Percentiles rank a stretch among this genome's conserved stretches.
These are phyloP conservation scores for Eretmocerus hayati DNA, from an alignment of 2,888 invertebrate genomes.

Conservation along the genomic window DNA sequence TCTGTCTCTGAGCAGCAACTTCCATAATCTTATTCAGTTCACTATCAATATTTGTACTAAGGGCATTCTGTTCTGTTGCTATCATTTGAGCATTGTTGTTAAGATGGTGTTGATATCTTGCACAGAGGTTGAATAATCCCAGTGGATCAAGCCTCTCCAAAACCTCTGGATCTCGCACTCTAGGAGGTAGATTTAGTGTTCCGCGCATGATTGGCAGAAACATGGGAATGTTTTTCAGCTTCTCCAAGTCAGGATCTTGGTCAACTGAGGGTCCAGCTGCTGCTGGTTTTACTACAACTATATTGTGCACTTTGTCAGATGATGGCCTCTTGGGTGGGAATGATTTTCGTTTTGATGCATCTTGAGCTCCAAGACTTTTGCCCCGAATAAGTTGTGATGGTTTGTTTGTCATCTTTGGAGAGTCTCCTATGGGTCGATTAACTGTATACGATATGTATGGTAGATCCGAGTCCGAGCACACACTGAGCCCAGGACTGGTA, in stretches of 20 bases:
- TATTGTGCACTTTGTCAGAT: slow-evolving; percentile 56
- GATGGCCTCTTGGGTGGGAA: slow-evolving; percentile 30
- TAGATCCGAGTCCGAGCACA: slow-evolving; percentile 81
- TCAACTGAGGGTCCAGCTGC: slow-evolving; percentile 56
- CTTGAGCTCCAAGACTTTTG: slow-evolving; percentile 36
- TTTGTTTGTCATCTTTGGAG: slow-evolving; percentile 67
- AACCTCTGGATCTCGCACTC: slow-evolving; percentile 79
- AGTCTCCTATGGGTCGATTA: slow-evolving; percentile 83
- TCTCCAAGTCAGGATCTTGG: slow-evolving; percentile 68
- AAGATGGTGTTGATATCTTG: slow-evolving; percentile 77
- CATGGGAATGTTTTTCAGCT: slow-evolving; percentile 76
- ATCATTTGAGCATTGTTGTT: slow-evolving; percentile 76
- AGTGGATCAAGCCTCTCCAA: slow-evolving; percentile 68
- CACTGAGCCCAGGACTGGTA: slow-evolving; percentile 78
- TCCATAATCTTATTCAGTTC: slow-evolving; percentile 65
- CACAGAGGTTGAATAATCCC: slow-evolving; percentile 67
- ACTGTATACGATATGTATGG: slow-evolving; percentile 89
- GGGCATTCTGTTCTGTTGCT: slow-evolving; percentile 68
- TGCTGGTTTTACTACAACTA: slow-evolving; percentile 72
- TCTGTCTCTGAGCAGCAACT: slow-evolving; percentile 71
- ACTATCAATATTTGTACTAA: slow-evolving; percentile 68
- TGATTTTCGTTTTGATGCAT: slow-evolving; percentile 36
- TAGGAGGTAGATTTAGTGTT: slow-evolving; percentile 71
- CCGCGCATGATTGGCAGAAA: slow-evolving; percentile 90
- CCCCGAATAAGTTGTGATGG: slow-evolving; percentile 35